These are phyloP conservation scores for Alentia gelatinosa DNA, from an alignment of 2,888 invertebrate genomes.

Conservation along the genomic window DNA sequence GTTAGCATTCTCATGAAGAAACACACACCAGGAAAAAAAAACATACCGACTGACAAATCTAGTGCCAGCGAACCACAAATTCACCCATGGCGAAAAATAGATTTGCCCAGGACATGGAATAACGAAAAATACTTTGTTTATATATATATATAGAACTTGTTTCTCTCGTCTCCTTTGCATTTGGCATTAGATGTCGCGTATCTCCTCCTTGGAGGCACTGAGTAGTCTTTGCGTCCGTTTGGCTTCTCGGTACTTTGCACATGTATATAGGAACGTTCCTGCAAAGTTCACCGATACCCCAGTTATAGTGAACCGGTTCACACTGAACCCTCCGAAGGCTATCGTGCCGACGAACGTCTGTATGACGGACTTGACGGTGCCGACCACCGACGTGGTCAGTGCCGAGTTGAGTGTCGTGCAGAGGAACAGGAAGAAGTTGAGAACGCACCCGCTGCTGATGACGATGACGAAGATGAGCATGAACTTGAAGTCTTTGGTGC, in stretches of 20 bases:
- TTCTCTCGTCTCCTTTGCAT: too few species aligned
- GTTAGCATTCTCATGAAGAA: too few species aligned
- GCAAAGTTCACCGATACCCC: constrained; percentile 80
- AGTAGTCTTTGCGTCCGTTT: neutral
- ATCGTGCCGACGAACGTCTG: constrained; percentile 81
- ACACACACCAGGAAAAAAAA: too few species aligned
- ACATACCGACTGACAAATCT: too few species aligned
- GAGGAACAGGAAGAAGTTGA: constrained; percentile 81
- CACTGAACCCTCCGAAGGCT: constrained; percentile 80
- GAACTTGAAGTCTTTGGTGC: constrained; percentile 71
- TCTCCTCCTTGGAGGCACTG: constrained; percentile 1
- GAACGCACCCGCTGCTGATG: constrained; percentile 76
- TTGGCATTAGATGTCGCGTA: constrained; percentile 2
- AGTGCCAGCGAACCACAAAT: too few species aligned
- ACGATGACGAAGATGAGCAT: constrained; percentile 74
- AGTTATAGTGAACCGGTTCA: constrained; percentile 74
- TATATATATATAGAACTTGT: too few species aligned
- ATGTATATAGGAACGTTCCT: constrained; percentile 80
- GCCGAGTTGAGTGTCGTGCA: constrained; percentile 81
- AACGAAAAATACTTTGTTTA: neutral
- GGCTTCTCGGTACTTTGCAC: constrained; percentile 77
- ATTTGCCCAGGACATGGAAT: too few species aligned
- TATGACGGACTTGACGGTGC: constrained; percentile 80
- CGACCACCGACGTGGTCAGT: constrained; percentile 81
- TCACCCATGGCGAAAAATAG: too few species aligned